A percentile compares a stretch with the other conserved stretches of the same genome.
Evolutionary conservation across 2,113 vertebrate genomes (phyloP).

Genomic region (Tamias sibiricus): DNA sequence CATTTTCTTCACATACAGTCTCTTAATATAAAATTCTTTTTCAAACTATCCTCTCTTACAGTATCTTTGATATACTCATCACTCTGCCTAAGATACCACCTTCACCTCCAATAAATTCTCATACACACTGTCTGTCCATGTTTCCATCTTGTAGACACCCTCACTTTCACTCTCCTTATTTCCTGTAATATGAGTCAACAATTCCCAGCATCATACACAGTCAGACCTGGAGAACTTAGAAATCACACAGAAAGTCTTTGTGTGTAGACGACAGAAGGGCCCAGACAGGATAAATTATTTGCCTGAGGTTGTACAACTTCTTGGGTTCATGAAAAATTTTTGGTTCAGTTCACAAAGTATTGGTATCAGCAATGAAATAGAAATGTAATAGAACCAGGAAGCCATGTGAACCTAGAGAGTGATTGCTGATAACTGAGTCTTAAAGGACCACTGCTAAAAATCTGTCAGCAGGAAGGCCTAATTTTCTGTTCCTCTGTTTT

Average conservation of each 20-base stretch:
- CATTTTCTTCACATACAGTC: background rate
- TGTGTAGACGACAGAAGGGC: background rate
- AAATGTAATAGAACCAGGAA: background rate
- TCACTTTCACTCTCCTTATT: background rate
- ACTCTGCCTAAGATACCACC: background rate
- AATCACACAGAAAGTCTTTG: background rate
- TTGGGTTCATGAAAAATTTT: background rate
- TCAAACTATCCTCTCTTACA: background rate
- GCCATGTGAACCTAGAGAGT: background rate
- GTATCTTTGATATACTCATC: background rate
- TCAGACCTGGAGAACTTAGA: background rate
- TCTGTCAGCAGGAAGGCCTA: background rate
- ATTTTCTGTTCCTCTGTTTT: background rate
- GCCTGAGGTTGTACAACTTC: background rate
- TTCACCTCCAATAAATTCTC: background rate
- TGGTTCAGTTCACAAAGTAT: background rate
- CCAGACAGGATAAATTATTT: background rate
- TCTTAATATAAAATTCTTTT: slow-evolving; percentile 12
- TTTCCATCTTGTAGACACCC: background rate
- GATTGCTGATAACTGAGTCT: background rate
- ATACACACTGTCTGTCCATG: background rate
- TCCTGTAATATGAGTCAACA: background rate
- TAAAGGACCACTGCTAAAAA: background rate
- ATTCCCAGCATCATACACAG: background rate
- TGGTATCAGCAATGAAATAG: background rate